Percentiles rank a stretch among this genome's conserved stretches.
These are phyloP conservation scores for Pelobates fuscus DNA, from an alignment of 2,113 vertebrate genomes.

Conservation along the genomic window DNA sequence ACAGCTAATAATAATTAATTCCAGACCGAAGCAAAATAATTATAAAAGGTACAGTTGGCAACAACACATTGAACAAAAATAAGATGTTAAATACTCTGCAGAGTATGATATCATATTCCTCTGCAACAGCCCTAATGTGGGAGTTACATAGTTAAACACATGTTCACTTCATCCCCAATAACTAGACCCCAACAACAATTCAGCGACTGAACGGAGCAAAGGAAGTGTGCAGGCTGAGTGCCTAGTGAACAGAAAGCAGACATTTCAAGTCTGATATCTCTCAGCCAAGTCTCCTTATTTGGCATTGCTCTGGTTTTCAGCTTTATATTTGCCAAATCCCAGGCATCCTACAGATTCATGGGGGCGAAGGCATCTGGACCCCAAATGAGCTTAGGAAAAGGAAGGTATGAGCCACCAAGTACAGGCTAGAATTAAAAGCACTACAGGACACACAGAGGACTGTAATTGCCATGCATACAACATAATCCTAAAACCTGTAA, in stretches of 20 bases:
- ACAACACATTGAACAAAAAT: background rate
- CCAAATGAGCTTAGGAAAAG: slow-evolving; percentile 28
- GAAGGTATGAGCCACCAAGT: slow-evolving; percentile 3
- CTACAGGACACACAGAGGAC: background rate
- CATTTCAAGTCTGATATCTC: slow-evolving; percentile 13
- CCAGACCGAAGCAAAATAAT: background rate
- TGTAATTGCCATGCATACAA: background rate
- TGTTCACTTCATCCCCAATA: slow-evolving; percentile 12
- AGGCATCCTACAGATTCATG: slow-evolving; percentile 17
- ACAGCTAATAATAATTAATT: background rate
- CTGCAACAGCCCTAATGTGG: background rate
- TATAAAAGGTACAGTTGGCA: background rate
- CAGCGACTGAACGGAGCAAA: slow-evolving; percentile 9
- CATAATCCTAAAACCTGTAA: background rate
- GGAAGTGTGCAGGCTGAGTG: slow-evolving; percentile 33
- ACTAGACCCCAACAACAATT: slow-evolving; percentile 6
- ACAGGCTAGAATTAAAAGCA: background rate
- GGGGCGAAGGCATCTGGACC: background rate
- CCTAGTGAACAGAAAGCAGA: slow-evolving; percentile 22
- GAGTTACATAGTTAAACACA: slow-evolving; percentile 9
- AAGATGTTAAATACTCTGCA: background rate
- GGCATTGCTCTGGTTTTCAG: background rate
- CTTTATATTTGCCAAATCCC: slow-evolving; percentile 25
- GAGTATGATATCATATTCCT: background rate
- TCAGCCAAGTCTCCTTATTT: background rate